phyloP scores from a whole-genome alignment of 2,797 vertebrate genomes.

The Girardinus metallicus region DNA sequence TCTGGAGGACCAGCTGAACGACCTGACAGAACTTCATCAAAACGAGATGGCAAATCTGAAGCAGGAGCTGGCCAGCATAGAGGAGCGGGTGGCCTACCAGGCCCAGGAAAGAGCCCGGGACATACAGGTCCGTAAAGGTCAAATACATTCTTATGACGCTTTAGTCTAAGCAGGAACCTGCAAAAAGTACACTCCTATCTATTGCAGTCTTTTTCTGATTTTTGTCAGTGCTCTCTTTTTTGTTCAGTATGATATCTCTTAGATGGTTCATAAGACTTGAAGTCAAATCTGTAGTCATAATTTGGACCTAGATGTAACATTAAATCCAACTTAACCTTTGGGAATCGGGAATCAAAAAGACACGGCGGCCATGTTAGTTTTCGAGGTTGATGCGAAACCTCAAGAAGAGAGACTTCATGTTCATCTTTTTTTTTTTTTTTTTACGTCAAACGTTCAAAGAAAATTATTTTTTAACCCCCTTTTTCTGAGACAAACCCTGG shows the following conservation, averaged over 20 bases:
- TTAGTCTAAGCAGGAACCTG: neutral
- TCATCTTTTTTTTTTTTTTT: neutral
- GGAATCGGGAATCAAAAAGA: neutral
- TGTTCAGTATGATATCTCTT: neutral
- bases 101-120: slow-evolving; percentile 93
- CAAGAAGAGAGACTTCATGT: neutral
- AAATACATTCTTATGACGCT: neutral
- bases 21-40: slow-evolving; percentile 94
- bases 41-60: slow-evolving; percentile 94
- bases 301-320: neutral
- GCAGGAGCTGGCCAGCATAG: slow-evolving; percentile 94
- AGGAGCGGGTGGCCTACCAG: slow-evolving; percentile 95
- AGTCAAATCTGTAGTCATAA: neutral
- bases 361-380: neutral
- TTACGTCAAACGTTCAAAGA: neutral
- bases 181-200: too few relatives aligned
- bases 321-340: neutral
- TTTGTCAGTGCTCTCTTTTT: neutral
- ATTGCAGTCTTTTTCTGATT: neutral
- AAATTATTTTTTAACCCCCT: neutral
- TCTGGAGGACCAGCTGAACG: slow-evolving; percentile 93
- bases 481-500: neutral
- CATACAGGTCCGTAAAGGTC: slow-evolving; percentile 85
- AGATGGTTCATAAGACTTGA: neutral
- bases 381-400: neutral